phyloP scores from a whole-genome alignment of 2,113 vertebrate genomes.

The Enhydra lutris region DNA sequence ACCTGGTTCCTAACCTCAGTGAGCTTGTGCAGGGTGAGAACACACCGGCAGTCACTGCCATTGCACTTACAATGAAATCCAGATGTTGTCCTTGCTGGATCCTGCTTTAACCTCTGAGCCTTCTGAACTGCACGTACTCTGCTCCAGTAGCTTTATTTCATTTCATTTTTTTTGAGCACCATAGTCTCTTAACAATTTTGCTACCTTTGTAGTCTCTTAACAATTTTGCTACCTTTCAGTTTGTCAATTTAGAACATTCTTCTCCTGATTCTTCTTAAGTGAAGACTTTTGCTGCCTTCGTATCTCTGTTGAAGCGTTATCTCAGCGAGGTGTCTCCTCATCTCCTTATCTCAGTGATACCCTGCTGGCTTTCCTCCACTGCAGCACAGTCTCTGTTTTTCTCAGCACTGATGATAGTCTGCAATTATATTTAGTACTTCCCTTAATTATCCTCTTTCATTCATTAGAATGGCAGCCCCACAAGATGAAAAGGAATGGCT shows the following conservation, averaged over 20 bases:
- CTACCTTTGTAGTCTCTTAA: too few relatives aligned
- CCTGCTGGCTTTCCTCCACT: neutral
- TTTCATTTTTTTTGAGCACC: neutral
- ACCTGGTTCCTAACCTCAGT: neutral
- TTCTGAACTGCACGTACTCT: neutral
- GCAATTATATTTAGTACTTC: neutral
- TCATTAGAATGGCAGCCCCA: neutral
- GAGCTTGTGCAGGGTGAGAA: neutral
- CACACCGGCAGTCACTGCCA: accelerated
- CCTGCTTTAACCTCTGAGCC: neutral
- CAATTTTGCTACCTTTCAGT: too few relatives aligned
- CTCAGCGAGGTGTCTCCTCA: neutral
- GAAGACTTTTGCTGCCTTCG: neutral
- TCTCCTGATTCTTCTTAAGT: neutral
- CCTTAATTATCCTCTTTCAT: neutral
- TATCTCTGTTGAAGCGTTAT: neutral
- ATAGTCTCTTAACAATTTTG: neutral
- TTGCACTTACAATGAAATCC: too few relatives aligned
- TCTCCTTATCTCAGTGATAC: too few relatives aligned
- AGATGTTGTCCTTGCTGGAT: too few relatives aligned
- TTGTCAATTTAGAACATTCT: neutral
- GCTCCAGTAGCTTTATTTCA: neutral
- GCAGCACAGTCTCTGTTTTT: too few relatives aligned
- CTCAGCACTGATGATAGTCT: neutral
- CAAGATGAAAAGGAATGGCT: neutral